These are phyloP conservation scores for Caenorhabditis inopinata DNA, from an alignment of 1,140 invertebrate genomes.

Conservation along the genomic window DNA sequence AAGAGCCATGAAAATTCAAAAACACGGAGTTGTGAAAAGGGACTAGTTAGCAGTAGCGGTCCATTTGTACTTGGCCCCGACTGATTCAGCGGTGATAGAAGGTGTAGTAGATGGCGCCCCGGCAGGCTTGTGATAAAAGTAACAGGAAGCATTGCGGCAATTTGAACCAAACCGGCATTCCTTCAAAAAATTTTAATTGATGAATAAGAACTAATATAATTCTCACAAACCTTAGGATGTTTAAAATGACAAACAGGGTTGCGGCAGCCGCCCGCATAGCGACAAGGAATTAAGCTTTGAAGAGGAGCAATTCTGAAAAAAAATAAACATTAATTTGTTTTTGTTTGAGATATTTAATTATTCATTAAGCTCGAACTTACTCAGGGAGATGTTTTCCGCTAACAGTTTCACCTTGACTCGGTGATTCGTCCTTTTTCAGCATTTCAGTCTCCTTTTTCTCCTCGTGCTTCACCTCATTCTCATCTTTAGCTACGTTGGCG, in stretches of 20 bases:
- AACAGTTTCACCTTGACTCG: no score
- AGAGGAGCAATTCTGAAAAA: neutral
- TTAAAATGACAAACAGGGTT: constrained; percentile 42
- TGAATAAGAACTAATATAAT: no score
- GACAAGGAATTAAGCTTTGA: constrained; percentile 10
- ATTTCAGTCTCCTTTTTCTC: neutral
- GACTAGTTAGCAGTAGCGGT: neutral
- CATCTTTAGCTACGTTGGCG: neutral
- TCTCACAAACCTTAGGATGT: constrained; percentile 43
- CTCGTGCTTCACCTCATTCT: neutral
- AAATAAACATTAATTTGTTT: no score
- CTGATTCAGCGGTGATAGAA: neutral
- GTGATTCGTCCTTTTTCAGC: neutral
- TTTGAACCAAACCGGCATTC: constrained; percentile 38
- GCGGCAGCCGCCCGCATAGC: neutral
- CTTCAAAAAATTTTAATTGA: constrained; percentile 14
- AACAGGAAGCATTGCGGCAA: constrained; percentile 17
- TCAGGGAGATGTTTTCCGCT: neutral
- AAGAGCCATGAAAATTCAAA: neutral
- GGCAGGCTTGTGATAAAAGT: constrained; percentile 36
- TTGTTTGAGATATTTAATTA: no score
- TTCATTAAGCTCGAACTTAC: no score
- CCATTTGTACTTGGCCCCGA: constrained; percentile 11
- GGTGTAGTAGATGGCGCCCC: neutral
- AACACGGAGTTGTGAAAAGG: neutral